A percentile compares a stretch with the other conserved stretches of the same genome.
Conservation (phyloP, 2,888 invertebrate genomes). For the Venusia cambrica region DNA sequence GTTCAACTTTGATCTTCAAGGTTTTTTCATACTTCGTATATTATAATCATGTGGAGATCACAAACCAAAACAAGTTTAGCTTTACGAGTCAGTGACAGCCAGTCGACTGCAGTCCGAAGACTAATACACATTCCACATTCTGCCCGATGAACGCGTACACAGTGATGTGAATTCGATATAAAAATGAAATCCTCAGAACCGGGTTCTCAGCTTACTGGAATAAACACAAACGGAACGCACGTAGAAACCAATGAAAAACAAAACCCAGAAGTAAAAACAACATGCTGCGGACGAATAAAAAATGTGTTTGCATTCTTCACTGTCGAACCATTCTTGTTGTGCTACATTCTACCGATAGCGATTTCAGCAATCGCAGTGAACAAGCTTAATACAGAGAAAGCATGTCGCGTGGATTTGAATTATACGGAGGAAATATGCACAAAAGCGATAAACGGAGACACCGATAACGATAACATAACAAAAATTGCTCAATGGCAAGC, state of each 20-base stretch:
- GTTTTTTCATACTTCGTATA: slow-evolving; percentile 22
- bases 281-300: slow-evolving; percentile 32
- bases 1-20: slow-evolving; percentile 21
- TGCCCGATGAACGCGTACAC: slow-evolving; percentile 13
- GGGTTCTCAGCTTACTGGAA: slow-evolving; percentile 31
- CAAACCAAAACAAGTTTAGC: slow-evolving; percentile 34
- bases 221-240: slow-evolving; percentile 14
- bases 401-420: slow-evolving; percentile 75
- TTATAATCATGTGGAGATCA: slow-evolving; percentile 22
- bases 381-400: slow-evolving; percentile 79
- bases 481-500: slow-evolving; percentile 57
- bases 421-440: slow-evolving; percentile 73
- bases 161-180: slow-evolving; percentile 21
- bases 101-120: slow-evolving; percentile 39
- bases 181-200: slow-evolving; percentile 39
- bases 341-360: slow-evolving; percentile 82
- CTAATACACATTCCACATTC: slow-evolving; percentile 39
- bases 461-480: slow-evolving; percentile 47
- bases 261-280: slow-evolving; percentile 26
- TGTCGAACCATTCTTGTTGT: slow-evolving; percentile 84
- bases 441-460: slow-evolving; percentile 52
- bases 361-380: slow-evolving; percentile 80
- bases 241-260: slow-evolving; percentile 28
- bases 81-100: slow-evolving; percentile 24
- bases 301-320: slow-evolving; percentile 66